A percentile compares a stretch with the other conserved stretches of the same genome.
These are phyloP conservation scores for Oscheius sp. DNA, from an alignment of 1,140 invertebrate genomes.

Conservation along the genomic window DNA sequence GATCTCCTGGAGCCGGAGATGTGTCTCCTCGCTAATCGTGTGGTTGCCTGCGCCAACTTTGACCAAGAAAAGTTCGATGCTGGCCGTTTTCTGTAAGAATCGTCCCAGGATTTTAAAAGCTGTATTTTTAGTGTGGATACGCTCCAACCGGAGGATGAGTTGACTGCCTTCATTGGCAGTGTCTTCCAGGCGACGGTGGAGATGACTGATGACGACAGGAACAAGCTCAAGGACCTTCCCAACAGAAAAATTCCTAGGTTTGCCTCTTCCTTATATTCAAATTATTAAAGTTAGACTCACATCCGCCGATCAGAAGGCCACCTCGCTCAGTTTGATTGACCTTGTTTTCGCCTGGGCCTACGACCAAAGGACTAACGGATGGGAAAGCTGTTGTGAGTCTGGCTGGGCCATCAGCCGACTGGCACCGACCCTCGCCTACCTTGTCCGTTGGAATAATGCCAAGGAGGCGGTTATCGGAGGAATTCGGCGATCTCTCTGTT, in stretches of 20 bases:
- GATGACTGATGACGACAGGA: conserved; percentile 16
- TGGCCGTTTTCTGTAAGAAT: conserved; percentile 14
- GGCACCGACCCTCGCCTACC: conserved; percentile 17
- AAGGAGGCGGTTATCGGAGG: not conserved
- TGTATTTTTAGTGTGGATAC: conserved; percentile 22
- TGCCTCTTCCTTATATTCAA: no score
- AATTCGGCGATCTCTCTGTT: conserved; percentile 13
- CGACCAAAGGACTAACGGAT: conserved; percentile 22
- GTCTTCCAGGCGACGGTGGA: not conserved
- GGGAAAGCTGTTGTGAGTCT: conserved; percentile 15
- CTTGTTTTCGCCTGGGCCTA: conserved; percentile 14
- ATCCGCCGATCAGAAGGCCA: not conserved
- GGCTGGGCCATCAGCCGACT: conserved; percentile 13
- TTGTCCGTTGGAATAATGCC: conserved; percentile 9
- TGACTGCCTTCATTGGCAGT: not conserved
- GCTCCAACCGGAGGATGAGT: conserved; percentile 20
- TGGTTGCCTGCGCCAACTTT: not conserved
- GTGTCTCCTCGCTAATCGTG: not conserved
- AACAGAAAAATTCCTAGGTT: conserved; percentile 18
- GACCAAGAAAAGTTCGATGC: conserved; percentile 21
- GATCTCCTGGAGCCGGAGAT: conserved; percentile 26
- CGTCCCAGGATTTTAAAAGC: not conserved
- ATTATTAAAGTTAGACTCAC: conserved; percentile 6
- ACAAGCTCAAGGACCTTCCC: conserved; percentile 24
- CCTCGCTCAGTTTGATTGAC: conserved; percentile 3